phyloP scores from a whole-genome alignment of 2,888 invertebrate genomes.

The Lasioglossum marginatum region DNA sequence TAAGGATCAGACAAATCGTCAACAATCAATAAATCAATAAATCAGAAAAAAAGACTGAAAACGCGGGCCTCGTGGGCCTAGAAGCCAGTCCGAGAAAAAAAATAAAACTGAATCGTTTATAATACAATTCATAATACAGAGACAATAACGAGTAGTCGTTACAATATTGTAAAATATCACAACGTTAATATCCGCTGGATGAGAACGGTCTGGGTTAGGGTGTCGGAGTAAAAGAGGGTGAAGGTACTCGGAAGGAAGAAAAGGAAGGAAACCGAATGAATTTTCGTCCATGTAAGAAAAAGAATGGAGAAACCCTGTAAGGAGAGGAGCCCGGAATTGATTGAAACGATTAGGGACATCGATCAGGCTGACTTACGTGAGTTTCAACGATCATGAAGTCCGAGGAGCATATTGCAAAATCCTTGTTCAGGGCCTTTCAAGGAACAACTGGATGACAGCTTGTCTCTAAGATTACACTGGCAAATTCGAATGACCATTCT shows the following conservation, averaged over 20 bases:
- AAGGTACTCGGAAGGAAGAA: background rate
- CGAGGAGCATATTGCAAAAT: background rate
- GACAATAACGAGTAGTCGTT: constrained; percentile 75
- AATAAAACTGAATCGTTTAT: constrained; percentile 58
- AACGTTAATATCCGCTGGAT: constrained; percentile 81
- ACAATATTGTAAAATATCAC: constrained; percentile 83
- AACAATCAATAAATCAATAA: constrained; percentile 77
- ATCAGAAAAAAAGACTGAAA: constrained; percentile 66
- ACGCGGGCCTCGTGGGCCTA: constrained; percentile 23
- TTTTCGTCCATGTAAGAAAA: background rate
- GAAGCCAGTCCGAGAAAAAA: constrained; percentile 29
- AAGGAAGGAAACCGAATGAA: background rate
- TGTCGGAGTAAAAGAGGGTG: background rate
- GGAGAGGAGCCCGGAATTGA: background rate
- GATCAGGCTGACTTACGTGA: background rate
- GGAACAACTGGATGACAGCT: background rate
- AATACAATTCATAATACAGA: constrained; percentile 80
- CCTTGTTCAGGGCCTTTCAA: background rate
- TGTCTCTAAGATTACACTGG: background rate
- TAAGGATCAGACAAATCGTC: constrained; percentile 75
- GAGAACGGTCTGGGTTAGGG: constrained; percentile 48
- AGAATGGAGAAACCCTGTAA: background rate
- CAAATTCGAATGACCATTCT: background rate
- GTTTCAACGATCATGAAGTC: no score
- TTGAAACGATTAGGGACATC: background rate